A percentile compares a stretch with the other conserved stretches of the same genome.
phyloP scores from a whole-genome alignment of 2,113 vertebrate genomes.

The Myotis yumanensis region DNA sequence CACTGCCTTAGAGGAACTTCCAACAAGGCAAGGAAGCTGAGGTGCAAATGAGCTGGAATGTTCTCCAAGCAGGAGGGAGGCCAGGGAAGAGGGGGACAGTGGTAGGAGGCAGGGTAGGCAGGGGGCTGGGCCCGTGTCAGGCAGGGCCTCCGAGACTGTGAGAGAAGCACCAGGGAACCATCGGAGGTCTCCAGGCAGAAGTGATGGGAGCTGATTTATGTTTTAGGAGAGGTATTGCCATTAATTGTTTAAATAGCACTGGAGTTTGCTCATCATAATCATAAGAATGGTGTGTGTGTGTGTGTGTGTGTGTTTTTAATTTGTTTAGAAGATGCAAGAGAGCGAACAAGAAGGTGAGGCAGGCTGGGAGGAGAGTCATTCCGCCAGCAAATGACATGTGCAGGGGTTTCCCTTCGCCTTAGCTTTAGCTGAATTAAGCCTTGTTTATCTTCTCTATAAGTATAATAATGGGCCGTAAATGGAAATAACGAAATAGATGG shows the following conservation, averaged over 20 bases:
- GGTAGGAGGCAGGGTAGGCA: not conserved
- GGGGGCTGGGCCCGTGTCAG: rapidly evolving
- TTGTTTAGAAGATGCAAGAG: not conserved
- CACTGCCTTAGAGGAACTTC: not conserved
- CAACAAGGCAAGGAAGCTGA: not conserved
- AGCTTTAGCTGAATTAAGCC: not conserved
- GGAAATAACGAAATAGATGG: not conserved
- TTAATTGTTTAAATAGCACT: not conserved
- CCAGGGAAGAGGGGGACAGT: not conserved
- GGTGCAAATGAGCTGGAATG: not conserved
- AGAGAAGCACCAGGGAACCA: rapidly evolving
- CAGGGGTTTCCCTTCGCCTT: not conserved
- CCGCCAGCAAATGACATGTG: not conserved
- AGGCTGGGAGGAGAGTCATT: not conserved
- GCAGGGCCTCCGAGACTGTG: not conserved
- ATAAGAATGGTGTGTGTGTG: not conserved
- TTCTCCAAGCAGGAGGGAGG: not conserved
- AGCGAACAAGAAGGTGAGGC: not conserved
- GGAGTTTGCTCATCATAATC: not conserved
- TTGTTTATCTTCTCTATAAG: not conserved
- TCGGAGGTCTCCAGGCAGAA: not conserved
- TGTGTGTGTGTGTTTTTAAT: not conserved
- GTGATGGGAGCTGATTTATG: not conserved
- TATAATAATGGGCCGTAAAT: not conserved
- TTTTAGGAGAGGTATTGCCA: not conserved